phyloP scores from a whole-genome alignment of 2,113 vertebrate species.

The Panthera tigris region DNA sequence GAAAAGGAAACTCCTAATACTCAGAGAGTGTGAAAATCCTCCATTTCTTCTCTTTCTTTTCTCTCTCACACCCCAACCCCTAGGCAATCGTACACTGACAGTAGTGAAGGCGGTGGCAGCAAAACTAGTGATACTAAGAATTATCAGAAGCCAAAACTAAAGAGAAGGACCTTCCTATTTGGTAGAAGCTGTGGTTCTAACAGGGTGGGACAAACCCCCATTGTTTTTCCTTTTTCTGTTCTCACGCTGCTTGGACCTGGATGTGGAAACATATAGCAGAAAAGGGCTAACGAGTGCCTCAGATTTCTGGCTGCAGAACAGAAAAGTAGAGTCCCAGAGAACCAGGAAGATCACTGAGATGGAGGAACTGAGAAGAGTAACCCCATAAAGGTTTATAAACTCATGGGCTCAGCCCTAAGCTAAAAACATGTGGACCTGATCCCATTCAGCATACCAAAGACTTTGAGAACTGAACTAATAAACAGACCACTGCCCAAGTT shows the following conservation, averaged over 20 bases:
- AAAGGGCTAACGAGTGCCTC: neutral
- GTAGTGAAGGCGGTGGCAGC: neutral
- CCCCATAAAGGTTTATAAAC: neutral
- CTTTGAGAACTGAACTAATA: neutral
- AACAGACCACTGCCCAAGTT: neutral
- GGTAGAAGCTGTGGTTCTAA: neutral
- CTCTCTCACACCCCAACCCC: neutral
- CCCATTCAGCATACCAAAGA: neutral
- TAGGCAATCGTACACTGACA: neutral
- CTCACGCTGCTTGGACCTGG: neutral
- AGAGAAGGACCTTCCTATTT: neutral
- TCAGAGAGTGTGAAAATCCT: neutral
- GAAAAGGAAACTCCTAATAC: neutral
- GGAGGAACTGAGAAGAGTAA: neutral
- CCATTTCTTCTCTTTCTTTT: neutral
- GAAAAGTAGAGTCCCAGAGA: neutral
- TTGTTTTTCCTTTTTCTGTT: neutral
- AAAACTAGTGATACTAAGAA: neutral
- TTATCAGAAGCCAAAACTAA: neutral
- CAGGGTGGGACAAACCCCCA: neutral
- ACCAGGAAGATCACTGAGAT: neutral
- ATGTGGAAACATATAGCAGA: neutral
- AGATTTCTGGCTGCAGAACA: neutral
- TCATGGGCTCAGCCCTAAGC: neutral
- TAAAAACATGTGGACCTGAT: neutral